Conservation (phyloP, 2,888 invertebrate species). For the Clostera curtula region DNA sequence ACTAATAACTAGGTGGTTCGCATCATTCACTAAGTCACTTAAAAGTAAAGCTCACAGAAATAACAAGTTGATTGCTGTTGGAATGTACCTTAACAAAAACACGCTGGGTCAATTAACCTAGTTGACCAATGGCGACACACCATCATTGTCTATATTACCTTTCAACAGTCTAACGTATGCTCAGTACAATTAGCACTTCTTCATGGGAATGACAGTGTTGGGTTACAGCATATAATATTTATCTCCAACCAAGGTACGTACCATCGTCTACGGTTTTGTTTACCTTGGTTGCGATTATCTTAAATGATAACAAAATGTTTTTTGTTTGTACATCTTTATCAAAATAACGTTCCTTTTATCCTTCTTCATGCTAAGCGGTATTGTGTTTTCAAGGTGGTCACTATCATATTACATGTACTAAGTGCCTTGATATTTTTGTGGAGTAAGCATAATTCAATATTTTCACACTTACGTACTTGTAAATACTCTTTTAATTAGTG, state of each 20-base stretch:
- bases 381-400: constrained; percentile 7
- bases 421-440: constrained; percentile 5
- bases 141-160: constrained; percentile 13
- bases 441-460: constrained; percentile 5
- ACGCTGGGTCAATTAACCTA: constrained; percentile 26
- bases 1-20: too few species aligned
- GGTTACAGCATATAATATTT: constrained; percentile 15
- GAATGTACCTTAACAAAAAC: constrained; percentile 15
- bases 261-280: constrained; percentile 11
- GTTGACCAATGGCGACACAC: constrained; percentile 23
- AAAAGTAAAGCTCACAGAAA: too few species aligned
- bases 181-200: constrained; percentile 35
- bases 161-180: constrained; percentile 12
- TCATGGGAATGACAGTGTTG: constrained; percentile 20
- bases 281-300: constrained; percentile 19
- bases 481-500: too few species aligned
- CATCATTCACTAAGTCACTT: too few species aligned
- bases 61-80: constrained; percentile 17
- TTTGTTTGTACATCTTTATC: constrained; percentile 14
- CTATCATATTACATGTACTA: constrained; percentile 11
- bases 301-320: constrained; percentile 23
- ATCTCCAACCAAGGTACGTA: constrained; percentile 19
- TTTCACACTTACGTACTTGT: constrained; percentile 4
- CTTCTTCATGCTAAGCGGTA: background rate
- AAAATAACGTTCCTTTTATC: constrained; percentile 6